phyloP scores from a whole-genome alignment of 2,797 vertebrate genomes.

The Vireo griseus region DNA sequence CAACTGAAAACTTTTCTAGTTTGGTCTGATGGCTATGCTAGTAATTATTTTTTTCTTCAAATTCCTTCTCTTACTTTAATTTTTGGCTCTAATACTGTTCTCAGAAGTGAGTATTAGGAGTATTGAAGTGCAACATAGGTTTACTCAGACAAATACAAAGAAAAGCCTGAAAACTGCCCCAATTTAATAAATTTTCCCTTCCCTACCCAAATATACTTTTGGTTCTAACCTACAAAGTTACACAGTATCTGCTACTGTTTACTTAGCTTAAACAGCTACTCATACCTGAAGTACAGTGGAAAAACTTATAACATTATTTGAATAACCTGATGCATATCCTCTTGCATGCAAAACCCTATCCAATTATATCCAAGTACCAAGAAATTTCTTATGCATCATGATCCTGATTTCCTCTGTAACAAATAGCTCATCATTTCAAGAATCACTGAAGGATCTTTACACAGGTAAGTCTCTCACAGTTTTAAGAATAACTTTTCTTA shows the following conservation, averaged over 20 bases:
- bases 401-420: not conserved
- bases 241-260: not conserved
- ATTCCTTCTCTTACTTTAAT: not conserved
- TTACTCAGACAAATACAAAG: not conserved
- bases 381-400: not conserved
- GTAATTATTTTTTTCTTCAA: not conserved
- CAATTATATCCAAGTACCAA: not conserved
- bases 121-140: not conserved
- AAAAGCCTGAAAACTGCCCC: not conserved
- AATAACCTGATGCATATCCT: not conserved
- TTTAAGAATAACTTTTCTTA: not conserved
- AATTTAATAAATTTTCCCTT: not conserved
- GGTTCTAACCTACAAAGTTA: not conserved
- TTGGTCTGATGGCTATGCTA: not conserved
- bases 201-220: not conserved
- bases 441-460: not conserved
- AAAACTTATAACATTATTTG: not conserved
- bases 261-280: not conserved
- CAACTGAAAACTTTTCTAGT: not conserved
- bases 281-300: not conserved
- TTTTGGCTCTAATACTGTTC: not conserved
- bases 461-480: not conserved
- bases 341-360: not conserved
- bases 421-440: not conserved
- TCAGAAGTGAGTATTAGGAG: not conserved